These are phyloP conservation scores for Meloidogyne chitwoodi DNA, from an alignment of 1,140 invertebrate species.

Conservation along the genomic window DNA sequence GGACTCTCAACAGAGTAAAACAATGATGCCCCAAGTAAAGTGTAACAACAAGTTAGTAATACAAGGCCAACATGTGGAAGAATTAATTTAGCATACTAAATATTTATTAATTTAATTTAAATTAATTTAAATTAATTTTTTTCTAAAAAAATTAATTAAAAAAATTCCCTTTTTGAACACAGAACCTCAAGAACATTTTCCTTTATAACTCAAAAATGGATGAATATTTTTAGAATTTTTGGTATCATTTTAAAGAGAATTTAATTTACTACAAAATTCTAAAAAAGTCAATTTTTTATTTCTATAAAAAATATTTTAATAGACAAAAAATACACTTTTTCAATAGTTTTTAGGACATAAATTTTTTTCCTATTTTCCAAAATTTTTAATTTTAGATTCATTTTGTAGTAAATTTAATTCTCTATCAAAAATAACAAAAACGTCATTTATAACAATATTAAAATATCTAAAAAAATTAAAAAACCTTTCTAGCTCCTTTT, in stretches of 20 bases:
- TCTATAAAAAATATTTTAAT: no score
- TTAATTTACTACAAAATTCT: not conserved
- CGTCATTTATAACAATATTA: no score
- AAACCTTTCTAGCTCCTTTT: not conserved
- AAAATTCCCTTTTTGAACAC: not conserved
- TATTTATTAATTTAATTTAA: no score
- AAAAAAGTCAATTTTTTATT: not conserved
- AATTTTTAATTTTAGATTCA: no score
- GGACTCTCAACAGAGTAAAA: constrained; percentile 56
- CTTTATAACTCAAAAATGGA: not conserved
- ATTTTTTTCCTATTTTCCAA: no score
- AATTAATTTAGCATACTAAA: constrained; percentile 60
- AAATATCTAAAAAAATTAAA: not conserved
- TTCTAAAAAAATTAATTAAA: no score
- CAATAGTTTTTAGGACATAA: no score
- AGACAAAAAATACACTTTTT: no score
- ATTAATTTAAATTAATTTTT: no score
- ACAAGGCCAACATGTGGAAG: constrained; percentile 58
- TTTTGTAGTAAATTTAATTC: no score
- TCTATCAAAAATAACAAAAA: no score
- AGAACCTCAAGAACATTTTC: not conserved
- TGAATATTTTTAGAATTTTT: not conserved
- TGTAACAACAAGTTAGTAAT: constrained; percentile 55
- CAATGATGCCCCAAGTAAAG: constrained; percentile 52
- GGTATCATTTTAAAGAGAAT: not conserved